Conservation (phyloP, 53 echinoderm and acorn worm species). For the Henricia sp. region DNA sequence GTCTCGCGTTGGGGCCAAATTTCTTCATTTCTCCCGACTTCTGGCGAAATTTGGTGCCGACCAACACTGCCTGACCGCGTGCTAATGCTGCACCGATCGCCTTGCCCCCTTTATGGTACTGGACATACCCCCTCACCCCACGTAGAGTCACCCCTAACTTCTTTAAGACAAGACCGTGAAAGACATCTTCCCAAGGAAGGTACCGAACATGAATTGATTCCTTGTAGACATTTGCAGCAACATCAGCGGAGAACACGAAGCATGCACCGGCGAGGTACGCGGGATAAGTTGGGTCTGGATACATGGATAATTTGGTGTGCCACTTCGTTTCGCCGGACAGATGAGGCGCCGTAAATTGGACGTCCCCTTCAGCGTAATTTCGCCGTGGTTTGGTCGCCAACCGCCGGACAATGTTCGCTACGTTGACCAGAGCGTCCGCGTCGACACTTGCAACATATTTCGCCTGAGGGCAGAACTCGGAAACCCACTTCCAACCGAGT, state of each 20-base stretch:
- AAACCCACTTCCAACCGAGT: constrained; percentile 24
- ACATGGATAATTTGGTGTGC: not conserved
- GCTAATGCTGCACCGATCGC: not conserved
- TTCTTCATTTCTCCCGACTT: not conserved
- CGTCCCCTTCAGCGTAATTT: constrained; percentile 20
- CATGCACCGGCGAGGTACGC: constrained; percentile 11
- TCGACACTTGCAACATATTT: constrained; percentile 21
- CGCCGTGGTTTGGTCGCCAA: not conserved
- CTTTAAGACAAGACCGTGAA: constrained; percentile 5
- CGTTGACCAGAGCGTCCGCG: constrained; percentile 18
- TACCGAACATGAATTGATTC: constrained; percentile 14
- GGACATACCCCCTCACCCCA: not conserved
- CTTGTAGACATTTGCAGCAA: not conserved
- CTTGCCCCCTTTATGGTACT: not conserved
- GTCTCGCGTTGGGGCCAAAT: not conserved
- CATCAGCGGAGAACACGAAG: constrained; percentile 26
- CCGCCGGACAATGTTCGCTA: constrained; percentile 5
- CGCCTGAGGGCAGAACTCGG: constrained; percentile 9
- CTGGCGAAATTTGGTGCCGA: not conserved
- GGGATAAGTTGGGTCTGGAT: constrained; percentile 16
- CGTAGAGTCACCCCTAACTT: not conserved
- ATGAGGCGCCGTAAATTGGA: not conserved
- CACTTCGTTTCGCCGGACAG: not conserved
- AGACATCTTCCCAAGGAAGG: constrained; percentile 33
- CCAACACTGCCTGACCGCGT: not conserved